Conservation (phyloP, 2,113 vertebrate genomes). For the Cynoglossus semilaevis region DNA sequence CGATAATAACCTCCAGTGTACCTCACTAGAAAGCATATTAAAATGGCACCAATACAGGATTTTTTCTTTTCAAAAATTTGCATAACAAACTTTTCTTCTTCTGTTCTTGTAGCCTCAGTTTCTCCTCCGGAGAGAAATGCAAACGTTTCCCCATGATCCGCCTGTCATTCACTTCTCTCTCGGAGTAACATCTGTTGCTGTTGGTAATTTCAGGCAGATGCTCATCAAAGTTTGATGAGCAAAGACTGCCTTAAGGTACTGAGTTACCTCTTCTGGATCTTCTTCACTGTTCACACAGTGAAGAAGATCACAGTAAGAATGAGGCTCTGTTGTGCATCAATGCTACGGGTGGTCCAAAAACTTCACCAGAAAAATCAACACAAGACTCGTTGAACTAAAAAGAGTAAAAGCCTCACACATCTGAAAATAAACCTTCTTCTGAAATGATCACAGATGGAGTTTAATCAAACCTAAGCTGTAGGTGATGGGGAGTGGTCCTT, state of each 20-base stretch:
- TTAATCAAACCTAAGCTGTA: neutral
- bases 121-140: constrained; percentile 33
- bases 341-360: neutral
- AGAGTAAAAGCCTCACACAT: too few species aligned
- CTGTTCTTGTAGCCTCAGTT: constrained; percentile 25
- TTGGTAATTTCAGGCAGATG: constrained; percentile 60
- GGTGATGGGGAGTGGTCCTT: neutral
- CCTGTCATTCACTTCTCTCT: constrained; percentile 26
- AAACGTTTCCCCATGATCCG: constrained; percentile 8
- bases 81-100: constrained; percentile 49
- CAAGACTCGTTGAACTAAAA: too few species aligned
- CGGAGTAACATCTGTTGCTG: constrained; percentile 29
- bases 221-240: constrained; percentile 81
- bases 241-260: constrained; percentile 73
- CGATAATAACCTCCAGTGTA: neutral
- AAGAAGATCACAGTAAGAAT: too few species aligned
- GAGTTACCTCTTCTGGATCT: constrained; percentile 73
- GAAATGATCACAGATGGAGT: neutral
- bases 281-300: constrained; percentile 62
- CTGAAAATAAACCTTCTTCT: too few species aligned
- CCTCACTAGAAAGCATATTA: too few species aligned
- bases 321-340: too few species aligned
- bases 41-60: too few species aligned
- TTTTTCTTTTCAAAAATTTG: too few species aligned
- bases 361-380: neutral